Conservation (phyloP, 2,113 vertebrate species). For the Myiozetetes cayanensis region DNA sequence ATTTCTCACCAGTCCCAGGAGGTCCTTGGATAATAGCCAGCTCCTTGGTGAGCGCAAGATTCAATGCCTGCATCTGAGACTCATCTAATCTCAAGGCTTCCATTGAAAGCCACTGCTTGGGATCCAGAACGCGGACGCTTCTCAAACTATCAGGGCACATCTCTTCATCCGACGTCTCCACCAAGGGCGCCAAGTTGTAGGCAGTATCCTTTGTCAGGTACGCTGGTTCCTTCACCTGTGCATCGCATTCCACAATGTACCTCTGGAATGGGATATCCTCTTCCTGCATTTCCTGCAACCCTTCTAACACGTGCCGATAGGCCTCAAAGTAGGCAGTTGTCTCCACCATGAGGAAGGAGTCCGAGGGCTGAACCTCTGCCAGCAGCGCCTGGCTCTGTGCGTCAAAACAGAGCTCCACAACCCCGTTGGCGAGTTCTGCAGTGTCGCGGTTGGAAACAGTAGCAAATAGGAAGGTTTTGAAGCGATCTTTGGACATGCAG, state of each 20-base stretch:
- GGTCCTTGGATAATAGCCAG: constrained; percentile 94
- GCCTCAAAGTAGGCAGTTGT: constrained; percentile 95
- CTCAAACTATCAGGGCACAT: neutral
- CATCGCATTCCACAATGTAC: constrained; percentile 88
- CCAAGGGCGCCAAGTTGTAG: constrained; percentile 77
- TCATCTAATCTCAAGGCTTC: constrained; percentile 85
- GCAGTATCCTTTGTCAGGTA: constrained; percentile 73
- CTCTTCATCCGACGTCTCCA: neutral
- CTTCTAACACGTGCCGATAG: constrained; percentile 89
- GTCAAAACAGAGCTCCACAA: constrained; percentile 83
- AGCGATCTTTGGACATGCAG: constrained; percentile 90
- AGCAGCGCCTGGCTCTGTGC: constrained; percentile 79
- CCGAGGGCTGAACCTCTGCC: constrained; percentile 72
- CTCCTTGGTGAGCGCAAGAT: constrained; percentile 91
- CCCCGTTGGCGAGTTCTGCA: constrained; percentile 72
- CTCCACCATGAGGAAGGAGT: constrained; percentile 92
- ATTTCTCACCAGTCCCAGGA: constrained; percentile 88
- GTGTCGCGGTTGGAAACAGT: constrained; percentile 84
- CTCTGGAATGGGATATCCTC: constrained; percentile 89
- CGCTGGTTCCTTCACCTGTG: constrained; percentile 74
- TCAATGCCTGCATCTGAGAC: constrained; percentile 87
- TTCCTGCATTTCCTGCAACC: constrained; percentile 81
- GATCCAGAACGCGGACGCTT: constrained; percentile 73
- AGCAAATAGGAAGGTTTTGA: constrained; percentile 90
- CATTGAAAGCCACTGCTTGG: constrained; percentile 81